A percentile compares a stretch with the other conserved stretches of the same genome.
These are phyloP conservation scores for Chloropsis cyanopogon DNA, from an alignment of 2,113 vertebrate genomes.

Conservation along the genomic window DNA sequence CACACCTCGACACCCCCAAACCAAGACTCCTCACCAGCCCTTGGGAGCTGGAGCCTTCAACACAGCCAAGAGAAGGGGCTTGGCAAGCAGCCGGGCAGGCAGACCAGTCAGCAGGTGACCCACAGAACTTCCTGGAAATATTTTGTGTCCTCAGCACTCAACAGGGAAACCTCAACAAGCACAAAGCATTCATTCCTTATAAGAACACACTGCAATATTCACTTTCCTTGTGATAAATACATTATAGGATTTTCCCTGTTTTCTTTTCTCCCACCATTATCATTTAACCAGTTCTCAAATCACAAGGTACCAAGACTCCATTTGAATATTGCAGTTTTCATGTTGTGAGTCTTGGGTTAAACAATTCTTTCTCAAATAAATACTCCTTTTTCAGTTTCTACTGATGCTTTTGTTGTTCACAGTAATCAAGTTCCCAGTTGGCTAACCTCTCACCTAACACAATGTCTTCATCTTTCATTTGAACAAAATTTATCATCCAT, in stretches of 20 bases:
- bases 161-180: conserved; percentile 51
- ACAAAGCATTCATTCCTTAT: conserved; percentile 56
- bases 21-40: neutral
- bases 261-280: neutral
- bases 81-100: neutral
- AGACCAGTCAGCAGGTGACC: neutral
- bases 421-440: conserved; percentile 72
- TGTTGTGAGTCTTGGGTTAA: conserved; percentile 72
- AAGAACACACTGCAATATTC: conserved; percentile 58
- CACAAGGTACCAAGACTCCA: conserved; percentile 50
- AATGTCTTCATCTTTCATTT: conserved; percentile 72
- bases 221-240: conserved; percentile 59
- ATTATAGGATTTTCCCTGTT: neutral
- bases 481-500: conserved; percentile 76
- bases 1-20: neutral
- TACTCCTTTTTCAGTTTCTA: conserved; percentile 60
- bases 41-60: neutral
- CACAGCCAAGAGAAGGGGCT: neutral
- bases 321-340: conserved; percentile 6
- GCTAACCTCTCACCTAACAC: conserved; percentile 72
- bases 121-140: neutral
- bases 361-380: conserved; percentile 72
- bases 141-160: conserved; percentile 28
- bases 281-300: conserved; percentile 69
- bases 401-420: conserved; percentile 59